A percentile compares a stretch with the other conserved stretches of the same genome.
Conservation (phyloP, 2,797 vertebrate species). For the Steatocranus sp. region DNA sequence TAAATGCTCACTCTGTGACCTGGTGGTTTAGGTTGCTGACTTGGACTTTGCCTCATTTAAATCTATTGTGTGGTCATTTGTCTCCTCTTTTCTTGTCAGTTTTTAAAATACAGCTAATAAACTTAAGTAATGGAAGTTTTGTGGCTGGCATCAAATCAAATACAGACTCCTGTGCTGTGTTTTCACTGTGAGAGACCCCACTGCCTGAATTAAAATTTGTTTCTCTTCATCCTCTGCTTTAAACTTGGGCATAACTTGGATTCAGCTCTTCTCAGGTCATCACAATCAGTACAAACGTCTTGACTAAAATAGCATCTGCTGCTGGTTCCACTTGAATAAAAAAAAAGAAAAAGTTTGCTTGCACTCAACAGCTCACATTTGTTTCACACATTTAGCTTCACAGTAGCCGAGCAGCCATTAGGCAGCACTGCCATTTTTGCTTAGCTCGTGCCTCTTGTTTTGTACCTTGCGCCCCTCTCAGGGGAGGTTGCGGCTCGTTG, state of each 20-base stretch:
- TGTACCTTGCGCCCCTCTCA: slow-evolving; percentile 53
- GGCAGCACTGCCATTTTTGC: slow-evolving; percentile 22
- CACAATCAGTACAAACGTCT: background rate
- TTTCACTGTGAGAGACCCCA: background rate
- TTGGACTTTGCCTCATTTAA: background rate
- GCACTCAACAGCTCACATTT: background rate
- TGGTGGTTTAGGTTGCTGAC: background rate
- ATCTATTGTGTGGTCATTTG: background rate
- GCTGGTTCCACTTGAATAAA: background rate
- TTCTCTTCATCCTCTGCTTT: background rate
- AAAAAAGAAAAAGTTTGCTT: slow-evolving; percentile 18
- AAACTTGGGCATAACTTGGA: background rate
- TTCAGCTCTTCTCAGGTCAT: background rate
- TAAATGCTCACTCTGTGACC: background rate
- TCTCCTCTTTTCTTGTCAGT: background rate
- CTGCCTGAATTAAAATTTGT: background rate
- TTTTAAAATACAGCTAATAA: background rate
- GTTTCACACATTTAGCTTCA: slow-evolving; percentile 6
- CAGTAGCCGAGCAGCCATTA: background rate
- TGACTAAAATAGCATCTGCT: background rate
- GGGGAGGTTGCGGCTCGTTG: slow-evolving; percentile 56
- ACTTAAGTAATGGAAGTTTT: background rate
- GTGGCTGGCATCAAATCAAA: background rate
- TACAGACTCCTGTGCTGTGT: background rate
- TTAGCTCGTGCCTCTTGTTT: slow-evolving; percentile 59